These are phyloP conservation scores for Crocidura indochinensis DNA, from an alignment of 2,797 vertebrate genomes.

Conservation along the genomic window DNA sequence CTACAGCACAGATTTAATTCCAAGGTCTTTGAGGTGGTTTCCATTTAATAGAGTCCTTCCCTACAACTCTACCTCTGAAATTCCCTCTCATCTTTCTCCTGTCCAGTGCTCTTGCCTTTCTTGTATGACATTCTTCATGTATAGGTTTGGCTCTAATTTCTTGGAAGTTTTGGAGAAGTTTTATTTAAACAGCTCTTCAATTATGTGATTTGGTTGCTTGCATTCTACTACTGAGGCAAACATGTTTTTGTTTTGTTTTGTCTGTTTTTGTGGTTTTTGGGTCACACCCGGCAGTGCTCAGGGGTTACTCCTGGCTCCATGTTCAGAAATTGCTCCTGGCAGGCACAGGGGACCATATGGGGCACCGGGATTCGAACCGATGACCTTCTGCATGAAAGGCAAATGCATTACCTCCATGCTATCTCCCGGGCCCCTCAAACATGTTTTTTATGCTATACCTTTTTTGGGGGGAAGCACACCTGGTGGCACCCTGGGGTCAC, in stretches of 20 bases:
- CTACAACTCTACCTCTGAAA: background rate
- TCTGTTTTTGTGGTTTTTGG: no score
- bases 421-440: background rate
- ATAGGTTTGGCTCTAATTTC: background rate
- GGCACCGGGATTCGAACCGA: no score
- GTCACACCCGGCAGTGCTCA: no score
- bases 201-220: background rate
- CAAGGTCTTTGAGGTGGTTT: background rate
- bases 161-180: background rate
- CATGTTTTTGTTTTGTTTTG: no score
- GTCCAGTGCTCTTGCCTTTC: background rate
- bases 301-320: no score
- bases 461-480: no score
- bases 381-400: no score
- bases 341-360: no score
- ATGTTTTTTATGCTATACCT: background rate
- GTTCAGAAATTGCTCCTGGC: no score
- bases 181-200: background rate
- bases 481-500: no score
- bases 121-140: background rate
- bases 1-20: background rate
- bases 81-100: background rate
- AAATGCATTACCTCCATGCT: no score
- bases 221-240: background rate
- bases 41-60: background rate